A percentile compares a stretch with the other conserved stretches of the same genome.
Conservation (phyloP, 2,113 vertebrate species). For the Mormyrus lacerda region DNA sequence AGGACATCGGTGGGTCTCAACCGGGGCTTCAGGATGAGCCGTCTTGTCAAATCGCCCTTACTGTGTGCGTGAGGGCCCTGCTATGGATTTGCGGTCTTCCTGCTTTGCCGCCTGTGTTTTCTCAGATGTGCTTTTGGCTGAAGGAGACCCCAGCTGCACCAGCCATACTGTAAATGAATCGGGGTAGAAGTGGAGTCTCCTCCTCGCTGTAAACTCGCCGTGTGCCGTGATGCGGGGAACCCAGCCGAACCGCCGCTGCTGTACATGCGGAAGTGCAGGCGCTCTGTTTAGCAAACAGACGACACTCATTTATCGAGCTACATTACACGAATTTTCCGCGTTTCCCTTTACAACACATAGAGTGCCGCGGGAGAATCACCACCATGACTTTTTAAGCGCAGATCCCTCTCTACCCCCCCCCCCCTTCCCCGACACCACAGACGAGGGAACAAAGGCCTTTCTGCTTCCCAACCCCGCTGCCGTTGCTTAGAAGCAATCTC, state of each 20-base stretch:
- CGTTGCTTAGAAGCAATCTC: neutral
- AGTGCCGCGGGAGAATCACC: neutral
- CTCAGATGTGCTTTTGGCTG: neutral
- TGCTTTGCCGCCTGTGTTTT: neutral
- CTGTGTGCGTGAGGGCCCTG: neutral
- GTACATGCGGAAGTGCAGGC: neutral
- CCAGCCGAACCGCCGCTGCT: neutral
- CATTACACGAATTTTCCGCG: neutral
- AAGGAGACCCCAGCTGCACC: neutral
- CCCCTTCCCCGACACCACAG: neutral
- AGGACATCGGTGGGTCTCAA: constrained; percentile 77
- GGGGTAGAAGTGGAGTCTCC: neutral
- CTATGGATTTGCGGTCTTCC: neutral
- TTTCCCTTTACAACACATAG: neutral
- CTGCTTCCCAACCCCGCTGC: neutral
- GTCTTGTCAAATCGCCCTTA: neutral
- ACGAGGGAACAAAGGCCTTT: neutral
- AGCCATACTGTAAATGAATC: neutral
- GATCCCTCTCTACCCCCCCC: no score
- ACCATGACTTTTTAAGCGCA: neutral
- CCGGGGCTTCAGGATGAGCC: neutral
- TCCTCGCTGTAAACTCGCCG: neutral
- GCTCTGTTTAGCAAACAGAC: neutral
- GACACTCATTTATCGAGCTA: neutral
- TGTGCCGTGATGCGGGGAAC: neutral